Evolutionary conservation across 2,113 vertebrate species (phyloP).

Genomic region (Taxidea taxus): DNA sequence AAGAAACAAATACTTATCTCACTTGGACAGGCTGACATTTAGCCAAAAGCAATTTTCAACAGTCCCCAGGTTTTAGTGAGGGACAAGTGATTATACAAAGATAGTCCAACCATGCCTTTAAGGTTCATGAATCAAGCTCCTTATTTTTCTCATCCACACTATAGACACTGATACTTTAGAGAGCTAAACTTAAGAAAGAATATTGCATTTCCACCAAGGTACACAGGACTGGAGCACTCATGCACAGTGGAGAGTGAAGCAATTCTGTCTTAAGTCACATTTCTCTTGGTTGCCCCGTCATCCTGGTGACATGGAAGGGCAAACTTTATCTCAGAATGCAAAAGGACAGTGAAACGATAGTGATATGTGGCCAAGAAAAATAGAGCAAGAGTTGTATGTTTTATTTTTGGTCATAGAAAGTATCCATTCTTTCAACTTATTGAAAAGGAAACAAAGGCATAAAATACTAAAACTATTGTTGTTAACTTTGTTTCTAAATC

Average conservation of each 20-base stretch:
- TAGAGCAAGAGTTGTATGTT: neutral
- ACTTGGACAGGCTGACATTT: neutral
- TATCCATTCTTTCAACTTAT: neutral
- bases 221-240: neutral
- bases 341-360: neutral
- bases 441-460: neutral
- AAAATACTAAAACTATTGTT: neutral
- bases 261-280: neutral
- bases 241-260: too few species aligned
- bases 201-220: neutral
- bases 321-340: neutral
- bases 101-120: neutral
- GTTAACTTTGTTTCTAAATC: neutral
- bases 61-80: neutral
- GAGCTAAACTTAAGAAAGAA: neutral
- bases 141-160: neutral
- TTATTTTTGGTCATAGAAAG: neutral
- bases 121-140: neutral
- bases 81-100: neutral
- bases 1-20: neutral
- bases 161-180: neutral
- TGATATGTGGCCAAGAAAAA: neutral
- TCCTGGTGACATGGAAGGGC: fast-evolving
- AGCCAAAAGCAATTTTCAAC: conserved; percentile 2
- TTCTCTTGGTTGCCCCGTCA: neutral